These are phyloP conservation scores for Lepeophtheirus salmonis DNA, from an alignment of 1,140 invertebrate genomes.

Conservation along the genomic window DNA sequence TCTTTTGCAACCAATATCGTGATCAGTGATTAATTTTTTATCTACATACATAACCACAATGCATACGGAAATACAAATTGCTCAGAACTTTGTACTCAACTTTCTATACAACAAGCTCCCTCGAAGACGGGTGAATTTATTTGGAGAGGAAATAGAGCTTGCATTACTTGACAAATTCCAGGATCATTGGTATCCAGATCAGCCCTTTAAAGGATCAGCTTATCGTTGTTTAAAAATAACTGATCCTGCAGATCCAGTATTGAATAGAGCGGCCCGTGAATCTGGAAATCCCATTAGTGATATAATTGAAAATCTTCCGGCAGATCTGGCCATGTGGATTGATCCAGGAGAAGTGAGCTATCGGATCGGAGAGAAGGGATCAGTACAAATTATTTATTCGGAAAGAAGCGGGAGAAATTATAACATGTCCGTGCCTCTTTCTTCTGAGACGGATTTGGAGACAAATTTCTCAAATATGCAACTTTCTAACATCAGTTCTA, in stretches of 20 bases:
- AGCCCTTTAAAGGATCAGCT: constrained; percentile 82
- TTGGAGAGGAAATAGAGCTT: constrained; percentile 88
- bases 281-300: constrained; percentile 78
- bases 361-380: constrained; percentile 80
- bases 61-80: constrained; percentile 97
- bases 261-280: constrained; percentile 67
- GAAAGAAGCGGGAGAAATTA: constrained; percentile 30
- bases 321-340: constrained; percentile 85
- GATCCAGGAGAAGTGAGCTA: constrained; percentile 93
- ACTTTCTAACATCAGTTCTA: no score
- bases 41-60: no score
- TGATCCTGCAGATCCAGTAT: constrained; percentile 74
- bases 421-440: no score
- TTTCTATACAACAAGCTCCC: constrained; percentile 97
- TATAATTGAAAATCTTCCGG: constrained; percentile 76
- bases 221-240: constrained; percentile 85
- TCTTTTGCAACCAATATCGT: no score
- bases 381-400: constrained; percentile 73
- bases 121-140: constrained; percentile 79
- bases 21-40: no score
- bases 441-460: constrained; percentile 32
- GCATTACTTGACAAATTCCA: constrained; percentile 84
- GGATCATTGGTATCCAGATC: constrained; percentile 93
- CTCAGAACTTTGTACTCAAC: constrained; percentile 91
- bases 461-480: constrained; percentile 39